phyloP scores from a whole-genome alignment of 2,888 invertebrate species.

The Lochmaea capreae region DNA sequence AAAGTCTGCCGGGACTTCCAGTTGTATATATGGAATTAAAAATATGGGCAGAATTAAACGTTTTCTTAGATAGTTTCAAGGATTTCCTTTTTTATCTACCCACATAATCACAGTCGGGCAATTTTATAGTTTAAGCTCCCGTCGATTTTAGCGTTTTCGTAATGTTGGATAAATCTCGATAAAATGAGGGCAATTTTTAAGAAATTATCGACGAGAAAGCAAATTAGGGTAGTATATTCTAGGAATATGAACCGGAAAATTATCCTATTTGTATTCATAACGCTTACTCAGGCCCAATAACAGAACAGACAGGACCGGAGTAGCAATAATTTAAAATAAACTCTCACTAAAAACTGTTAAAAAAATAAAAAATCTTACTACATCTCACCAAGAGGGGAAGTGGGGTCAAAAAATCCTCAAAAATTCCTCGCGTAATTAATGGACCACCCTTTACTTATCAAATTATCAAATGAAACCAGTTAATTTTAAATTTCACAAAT shows the following conservation, averaged over 20 bases:
- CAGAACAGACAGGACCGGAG: neutral
- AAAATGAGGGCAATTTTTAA: conserved; percentile 6
- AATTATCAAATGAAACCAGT: too few species aligned
- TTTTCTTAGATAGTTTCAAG: neutral
- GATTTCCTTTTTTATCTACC: neutral
- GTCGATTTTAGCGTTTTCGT: neutral
- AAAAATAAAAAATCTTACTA: too few species aligned
- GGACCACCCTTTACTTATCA: too few species aligned
- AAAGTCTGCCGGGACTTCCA: too few species aligned
- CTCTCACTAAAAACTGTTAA: too few species aligned
- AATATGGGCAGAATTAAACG: too few species aligned
- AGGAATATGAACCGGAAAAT: conserved; percentile 25
- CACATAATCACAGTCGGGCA: neutral
- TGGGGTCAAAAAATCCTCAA: too few species aligned
- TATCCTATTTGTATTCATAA: conserved; percentile 33
- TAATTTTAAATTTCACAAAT: too few species aligned
- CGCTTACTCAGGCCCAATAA: neutral
- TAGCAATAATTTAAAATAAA: neutral
- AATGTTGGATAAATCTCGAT: conserved; percentile 7
- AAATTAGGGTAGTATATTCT: conserved; percentile 7
- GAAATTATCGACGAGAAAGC: conserved; percentile 9
- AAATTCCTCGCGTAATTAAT: too few species aligned
- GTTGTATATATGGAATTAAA: too few species aligned
- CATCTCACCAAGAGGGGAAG: too few species aligned
- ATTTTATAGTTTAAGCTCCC: neutral